Conservation (phyloP, 2,113 vertebrate species). For the Eupsittula cactorum region DNA sequence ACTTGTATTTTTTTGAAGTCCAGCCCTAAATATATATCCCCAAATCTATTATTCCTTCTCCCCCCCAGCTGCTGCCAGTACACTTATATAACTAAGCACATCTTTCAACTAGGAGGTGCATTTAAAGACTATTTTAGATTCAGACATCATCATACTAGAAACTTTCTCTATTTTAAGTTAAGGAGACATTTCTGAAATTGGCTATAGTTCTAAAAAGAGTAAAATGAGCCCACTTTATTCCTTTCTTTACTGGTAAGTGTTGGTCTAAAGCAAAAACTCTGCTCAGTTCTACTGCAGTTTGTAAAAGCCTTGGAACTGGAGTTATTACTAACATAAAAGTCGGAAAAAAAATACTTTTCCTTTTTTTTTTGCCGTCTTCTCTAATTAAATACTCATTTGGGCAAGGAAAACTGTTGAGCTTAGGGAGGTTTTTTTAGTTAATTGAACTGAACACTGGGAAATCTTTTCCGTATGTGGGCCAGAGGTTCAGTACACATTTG, state of each 20-base stretch:
- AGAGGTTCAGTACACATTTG: not conserved
- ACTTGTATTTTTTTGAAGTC: not conserved
- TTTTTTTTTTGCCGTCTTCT: not conserved
- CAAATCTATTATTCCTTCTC: not conserved
- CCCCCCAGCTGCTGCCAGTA: not conserved
- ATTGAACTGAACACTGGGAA: not conserved
- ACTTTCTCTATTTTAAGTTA: not conserved
- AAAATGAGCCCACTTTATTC: not conserved
- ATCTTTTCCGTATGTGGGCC: not conserved
- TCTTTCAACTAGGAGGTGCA: not conserved
- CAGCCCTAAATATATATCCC: not conserved
- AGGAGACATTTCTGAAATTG: not conserved
- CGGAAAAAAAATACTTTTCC: not conserved
- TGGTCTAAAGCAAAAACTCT: not conserved
- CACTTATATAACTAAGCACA: not conserved
- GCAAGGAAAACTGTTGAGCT: not conserved
- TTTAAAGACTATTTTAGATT: not conserved
- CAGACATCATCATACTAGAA: not conserved
- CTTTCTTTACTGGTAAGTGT: not conserved
- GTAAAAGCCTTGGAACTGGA: not conserved
- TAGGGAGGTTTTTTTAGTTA: rapidly evolving
- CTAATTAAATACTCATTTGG: not conserved
- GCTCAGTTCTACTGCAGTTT: not conserved
- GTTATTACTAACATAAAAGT: not conserved
- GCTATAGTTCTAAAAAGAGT: not conserved